A percentile compares a stretch with the other conserved stretches of the same genome.
Conservation (phyloP, 1,140 invertebrate genomes). For the Drosophila yakuba region DNA sequence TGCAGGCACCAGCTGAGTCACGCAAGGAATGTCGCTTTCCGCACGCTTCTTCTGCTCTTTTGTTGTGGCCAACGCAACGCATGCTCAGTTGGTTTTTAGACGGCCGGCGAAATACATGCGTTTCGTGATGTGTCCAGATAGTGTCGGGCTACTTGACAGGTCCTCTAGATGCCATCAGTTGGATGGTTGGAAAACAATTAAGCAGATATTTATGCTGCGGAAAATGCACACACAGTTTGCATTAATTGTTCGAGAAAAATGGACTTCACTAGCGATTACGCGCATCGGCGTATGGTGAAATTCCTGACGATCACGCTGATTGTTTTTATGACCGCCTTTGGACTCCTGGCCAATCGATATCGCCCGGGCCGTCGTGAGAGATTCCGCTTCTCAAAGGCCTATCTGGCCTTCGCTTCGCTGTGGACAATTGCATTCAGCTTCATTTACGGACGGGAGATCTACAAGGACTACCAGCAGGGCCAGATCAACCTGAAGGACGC, state of each 20-base stretch:
- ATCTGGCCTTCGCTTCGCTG: constrained; percentile 51
- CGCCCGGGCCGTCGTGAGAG: constrained; percentile 25
- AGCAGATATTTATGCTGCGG: constrained; percentile 10
- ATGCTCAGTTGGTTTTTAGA: constrained; percentile 15
- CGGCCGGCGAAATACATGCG: constrained; percentile 1
- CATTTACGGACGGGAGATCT: constrained; percentile 56
- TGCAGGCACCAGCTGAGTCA: constrained; percentile 33
- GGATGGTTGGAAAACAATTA: constrained; percentile 39
- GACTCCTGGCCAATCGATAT: constrained; percentile 59
- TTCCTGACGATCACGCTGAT: constrained; percentile 45
- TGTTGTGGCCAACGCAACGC: neutral
- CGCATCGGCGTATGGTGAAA: constrained; percentile 40
- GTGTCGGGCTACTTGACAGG: constrained; percentile 19
- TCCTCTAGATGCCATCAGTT: constrained; percentile 16
- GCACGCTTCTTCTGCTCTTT: neutral
- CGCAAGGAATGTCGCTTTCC: constrained; percentile 10
- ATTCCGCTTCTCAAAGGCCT: constrained; percentile 52
- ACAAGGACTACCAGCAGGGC: constrained; percentile 44
- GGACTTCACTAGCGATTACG: constrained; percentile 27
- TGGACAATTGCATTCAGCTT: constrained; percentile 43
- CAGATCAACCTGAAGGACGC: constrained; percentile 65
- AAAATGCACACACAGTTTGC: constrained; percentile 7
- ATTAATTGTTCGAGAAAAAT: constrained; percentile 20
- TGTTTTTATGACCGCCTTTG: constrained; percentile 46
- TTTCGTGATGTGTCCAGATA: constrained; percentile 34